Percentiles rank a stretch among this genome's conserved stretches.
phyloP scores from a whole-genome alignment of 2,113 vertebrate species.

The Indicator indicator region DNA sequence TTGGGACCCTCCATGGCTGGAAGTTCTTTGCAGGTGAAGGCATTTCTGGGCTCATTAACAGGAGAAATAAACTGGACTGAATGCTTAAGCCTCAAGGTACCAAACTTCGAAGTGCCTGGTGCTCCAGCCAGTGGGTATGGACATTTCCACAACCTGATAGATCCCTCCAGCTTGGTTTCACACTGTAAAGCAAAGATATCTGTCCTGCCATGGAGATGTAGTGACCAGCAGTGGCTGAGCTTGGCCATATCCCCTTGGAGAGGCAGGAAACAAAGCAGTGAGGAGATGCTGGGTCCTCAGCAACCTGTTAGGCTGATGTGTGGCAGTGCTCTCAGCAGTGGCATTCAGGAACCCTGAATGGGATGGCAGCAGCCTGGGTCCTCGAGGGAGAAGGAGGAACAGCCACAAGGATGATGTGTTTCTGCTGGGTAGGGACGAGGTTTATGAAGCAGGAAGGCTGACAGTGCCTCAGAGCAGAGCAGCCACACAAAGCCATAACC shows the following conservation, averaged over 20 bases:
- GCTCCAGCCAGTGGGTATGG: not conserved
- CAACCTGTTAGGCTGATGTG: not conserved
- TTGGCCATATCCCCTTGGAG: not conserved
- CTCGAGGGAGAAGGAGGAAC: not conserved
- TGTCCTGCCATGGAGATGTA: not conserved
- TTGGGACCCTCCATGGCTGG: not conserved
- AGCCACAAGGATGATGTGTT: not conserved
- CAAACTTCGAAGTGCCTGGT: not conserved
- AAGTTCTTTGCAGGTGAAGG: not conserved
- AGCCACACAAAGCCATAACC: too few species aligned
- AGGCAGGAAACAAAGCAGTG: not conserved
- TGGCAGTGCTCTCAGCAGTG: not conserved
- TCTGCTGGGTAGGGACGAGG: not conserved
- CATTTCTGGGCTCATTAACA: not conserved
- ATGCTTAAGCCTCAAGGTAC: not conserved
- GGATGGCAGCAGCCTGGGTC: not conserved
- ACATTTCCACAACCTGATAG: not conserved
- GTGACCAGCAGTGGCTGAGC: not conserved
- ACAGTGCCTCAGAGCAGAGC: not conserved
- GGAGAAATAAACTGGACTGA: not conserved
- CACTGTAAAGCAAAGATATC: not conserved
- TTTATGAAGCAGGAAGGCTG: not conserved
- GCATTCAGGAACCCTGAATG: not conserved
- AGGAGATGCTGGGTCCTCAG: too few species aligned
- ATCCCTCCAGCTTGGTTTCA: not conserved